Conservation (phyloP, 1,140 invertebrate genomes). For the Holotrichia oblita region DNA sequence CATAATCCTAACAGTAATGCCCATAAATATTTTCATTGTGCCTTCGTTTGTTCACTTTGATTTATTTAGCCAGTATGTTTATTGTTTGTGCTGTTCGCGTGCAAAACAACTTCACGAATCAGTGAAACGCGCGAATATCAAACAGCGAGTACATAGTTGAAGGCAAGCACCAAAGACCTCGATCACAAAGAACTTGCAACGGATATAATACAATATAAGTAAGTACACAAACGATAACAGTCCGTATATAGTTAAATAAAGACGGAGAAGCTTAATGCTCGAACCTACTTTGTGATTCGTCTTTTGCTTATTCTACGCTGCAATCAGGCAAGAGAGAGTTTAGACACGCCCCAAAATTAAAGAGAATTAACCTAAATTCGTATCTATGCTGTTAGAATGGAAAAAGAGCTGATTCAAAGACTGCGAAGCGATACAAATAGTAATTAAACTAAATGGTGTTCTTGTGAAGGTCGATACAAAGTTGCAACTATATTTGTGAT, state of each 20-base stretch:
- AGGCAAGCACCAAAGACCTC: not conserved
- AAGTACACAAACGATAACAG: not conserved
- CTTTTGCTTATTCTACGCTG: constrained; percentile 9
- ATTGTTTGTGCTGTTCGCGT: not conserved
- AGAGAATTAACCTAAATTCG: constrained; percentile 33
- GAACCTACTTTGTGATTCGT: too few species aligned
- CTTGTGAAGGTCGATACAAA: too few species aligned
- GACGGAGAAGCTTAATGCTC: too few species aligned
- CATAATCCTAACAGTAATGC: constrained; percentile 16
- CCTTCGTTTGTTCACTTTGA: constrained; percentile 11
- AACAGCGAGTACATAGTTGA: not conserved
- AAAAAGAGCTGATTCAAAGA: too few species aligned
- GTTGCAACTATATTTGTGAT: too few species aligned
- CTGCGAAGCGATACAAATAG: too few species aligned
- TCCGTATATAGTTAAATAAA: not conserved
- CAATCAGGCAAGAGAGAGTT: too few species aligned
- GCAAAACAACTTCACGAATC: constrained; percentile 6
- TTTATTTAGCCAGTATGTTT: not conserved
- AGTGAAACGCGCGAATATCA: not conserved
- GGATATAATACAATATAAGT: not conserved
- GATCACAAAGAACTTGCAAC: not conserved
- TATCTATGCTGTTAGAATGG: constrained; percentile 30
- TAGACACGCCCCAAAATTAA: too few species aligned
- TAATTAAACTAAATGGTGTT: too few species aligned
- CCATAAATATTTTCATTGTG: constrained; percentile 13